Conservation (phyloP, 1,140 invertebrate species). For the Lanistes nyassanus region DNA sequence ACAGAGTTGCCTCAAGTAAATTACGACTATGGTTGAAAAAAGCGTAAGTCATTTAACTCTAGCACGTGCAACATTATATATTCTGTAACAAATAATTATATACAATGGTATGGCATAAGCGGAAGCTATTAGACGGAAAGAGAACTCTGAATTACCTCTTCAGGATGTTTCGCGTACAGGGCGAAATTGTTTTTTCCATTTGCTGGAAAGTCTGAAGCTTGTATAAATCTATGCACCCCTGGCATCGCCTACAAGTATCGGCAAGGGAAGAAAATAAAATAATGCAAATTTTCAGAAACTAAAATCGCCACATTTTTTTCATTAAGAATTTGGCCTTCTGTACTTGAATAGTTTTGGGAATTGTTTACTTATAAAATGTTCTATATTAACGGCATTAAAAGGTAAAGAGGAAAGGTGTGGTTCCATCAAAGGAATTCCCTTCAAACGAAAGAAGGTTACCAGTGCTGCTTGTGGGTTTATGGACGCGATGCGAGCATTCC, state of each 20-base stretch:
- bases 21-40: background rate
- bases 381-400: background rate
- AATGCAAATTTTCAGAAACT: background rate
- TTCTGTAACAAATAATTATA: background rate
- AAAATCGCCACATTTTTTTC: background rate
- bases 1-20: background rate
- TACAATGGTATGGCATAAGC: background rate
- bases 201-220: conserved; percentile 66
- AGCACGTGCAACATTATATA: background rate
- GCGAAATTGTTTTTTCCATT: conserved; percentile 51
- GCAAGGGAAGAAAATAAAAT: background rate
- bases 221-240: conserved; percentile 65
- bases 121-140: background rate
- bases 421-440: background rate
- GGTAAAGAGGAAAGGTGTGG: background rate
- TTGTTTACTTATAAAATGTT: too few relatives aligned
- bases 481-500: conserved; percentile 48
- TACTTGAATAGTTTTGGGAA: too few relatives aligned
- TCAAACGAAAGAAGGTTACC: conserved; percentile 15
- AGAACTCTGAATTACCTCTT: conserved; percentile 43
- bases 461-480: conserved; percentile 38
- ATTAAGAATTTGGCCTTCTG: background rate
- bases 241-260: conserved; percentile 41
- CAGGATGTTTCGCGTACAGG: conserved; percentile 34
- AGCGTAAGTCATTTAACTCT: background rate